These are phyloP conservation scores for Coendou prehensilis DNA, from an alignment of 2,797 vertebrate genomes.

Conservation along the genomic window DNA sequence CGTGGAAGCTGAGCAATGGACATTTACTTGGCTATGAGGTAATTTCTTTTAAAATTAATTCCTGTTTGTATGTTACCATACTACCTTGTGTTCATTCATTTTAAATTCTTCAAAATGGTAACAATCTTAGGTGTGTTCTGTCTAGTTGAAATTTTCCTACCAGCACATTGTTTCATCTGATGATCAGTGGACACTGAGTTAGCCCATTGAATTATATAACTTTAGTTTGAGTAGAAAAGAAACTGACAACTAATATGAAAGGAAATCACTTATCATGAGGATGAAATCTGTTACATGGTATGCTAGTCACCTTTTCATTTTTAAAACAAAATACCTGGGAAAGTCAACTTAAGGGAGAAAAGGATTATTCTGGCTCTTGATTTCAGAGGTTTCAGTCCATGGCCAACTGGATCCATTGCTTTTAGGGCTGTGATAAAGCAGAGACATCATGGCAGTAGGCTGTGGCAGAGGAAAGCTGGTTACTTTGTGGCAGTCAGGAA, in stretches of 20 bases:
- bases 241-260: background rate
- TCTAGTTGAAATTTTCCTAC: background rate
- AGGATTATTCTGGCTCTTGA: background rate
- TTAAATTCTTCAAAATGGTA: background rate
- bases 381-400: background rate
- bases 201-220: background rate
- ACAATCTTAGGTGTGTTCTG: background rate
- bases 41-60: constrained; percentile 60
- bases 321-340: background rate
- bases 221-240: background rate
- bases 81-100: background rate
- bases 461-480: background rate
- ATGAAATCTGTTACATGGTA: background rate
- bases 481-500: background rate
- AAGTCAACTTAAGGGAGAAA: background rate
- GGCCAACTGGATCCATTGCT: background rate
- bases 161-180: background rate
- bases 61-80: accelerated
- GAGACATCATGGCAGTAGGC: background rate
- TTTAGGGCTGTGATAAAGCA: background rate
- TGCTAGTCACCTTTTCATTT: background rate
- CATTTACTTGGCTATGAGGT: constrained; percentile 98
- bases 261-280: background rate
- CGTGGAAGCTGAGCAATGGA: constrained; percentile 91
- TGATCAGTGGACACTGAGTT: background rate